Evolutionary conservation across 2,888 invertebrate genomes (phyloP), one percentile per base, ranked within the genome.

Genomic region (Polydrusus cervinus): DNA sequence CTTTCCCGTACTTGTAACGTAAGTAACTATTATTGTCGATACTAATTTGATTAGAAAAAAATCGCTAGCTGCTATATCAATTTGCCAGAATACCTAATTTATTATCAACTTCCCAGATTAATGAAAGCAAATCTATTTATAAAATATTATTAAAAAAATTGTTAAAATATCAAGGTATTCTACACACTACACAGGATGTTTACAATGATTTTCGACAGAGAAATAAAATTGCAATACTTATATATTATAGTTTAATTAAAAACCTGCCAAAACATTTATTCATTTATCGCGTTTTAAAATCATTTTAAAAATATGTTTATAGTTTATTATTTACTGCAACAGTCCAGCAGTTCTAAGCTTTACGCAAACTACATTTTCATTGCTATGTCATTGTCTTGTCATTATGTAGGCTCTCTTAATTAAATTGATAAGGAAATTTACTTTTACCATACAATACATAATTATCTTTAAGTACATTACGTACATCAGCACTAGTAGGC

Each of bases 161-260:
- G 9, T 47, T 47, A 16, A 47, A 16, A 47, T 47, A 43, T 47
- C 16, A 47, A 47, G 47, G 47, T 16, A 16, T 47, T 47, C 47
- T 43, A 34, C 34, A 34, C 34, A 10, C 34, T 43, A 47, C 16
- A 47, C 47, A 47, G 47, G 47, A 47, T 47, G 47, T 47, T 47
- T 47, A 16, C 47, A 16, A n/a, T n/a, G 16, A n/a, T 47, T 47
- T 14, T 47, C 16, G 14, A 47, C 14, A 8, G n/a, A 43, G 43
- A 13, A 43, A 43, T 43, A 43, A 43, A 47, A 16, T n/a, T 14
- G 47, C 47, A 16, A 16, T 47, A n/a, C n/a, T n/a, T n/a, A n/a
- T n/a, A n/a, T n/a, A 16, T 47, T 47, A 8, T 47, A 9, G 16
- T 16, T 45, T 47, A 47, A 16, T 47, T 47, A 47, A 8, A 16